These are phyloP conservation scores for Pedionomus torquatus DNA, from an alignment of 2,113 vertebrate genomes.

Conservation along the genomic window DNA sequence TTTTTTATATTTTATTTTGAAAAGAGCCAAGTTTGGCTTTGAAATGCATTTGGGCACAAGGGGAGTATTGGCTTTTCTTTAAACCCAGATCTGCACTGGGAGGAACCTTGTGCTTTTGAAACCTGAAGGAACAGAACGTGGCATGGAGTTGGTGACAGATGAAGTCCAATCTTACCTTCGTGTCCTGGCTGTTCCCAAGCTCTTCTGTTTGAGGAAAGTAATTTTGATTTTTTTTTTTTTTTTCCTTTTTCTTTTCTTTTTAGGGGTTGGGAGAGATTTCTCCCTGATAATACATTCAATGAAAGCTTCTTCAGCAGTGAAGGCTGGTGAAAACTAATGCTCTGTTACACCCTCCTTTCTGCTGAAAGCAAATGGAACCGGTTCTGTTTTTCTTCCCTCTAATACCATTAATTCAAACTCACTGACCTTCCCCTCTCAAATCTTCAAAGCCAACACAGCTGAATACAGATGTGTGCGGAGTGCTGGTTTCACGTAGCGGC, in stretches of 20 bases:
- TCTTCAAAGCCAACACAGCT: not conserved
- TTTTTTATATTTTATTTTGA: not conserved
- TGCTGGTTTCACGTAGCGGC: not conserved
- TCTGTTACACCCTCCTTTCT: not conserved
- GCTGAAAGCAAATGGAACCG: not conserved
- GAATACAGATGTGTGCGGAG: not conserved
- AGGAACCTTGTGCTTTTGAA: not conserved
- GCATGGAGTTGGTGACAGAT: not conserved
- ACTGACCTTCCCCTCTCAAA: not conserved
- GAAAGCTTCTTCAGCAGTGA: not conserved
- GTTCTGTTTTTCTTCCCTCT: not conserved
- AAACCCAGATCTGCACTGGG: rapidly evolving
- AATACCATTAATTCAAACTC: not conserved
- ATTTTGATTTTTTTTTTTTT: rapidly evolving
- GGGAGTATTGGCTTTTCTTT: not conserved
- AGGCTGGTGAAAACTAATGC: not conserved
- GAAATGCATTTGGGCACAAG: not conserved
- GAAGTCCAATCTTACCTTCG: not conserved
- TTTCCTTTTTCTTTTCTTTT: too few species aligned
- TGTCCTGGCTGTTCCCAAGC: not conserved
- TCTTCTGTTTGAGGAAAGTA: not conserved
- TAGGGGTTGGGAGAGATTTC: not conserved
- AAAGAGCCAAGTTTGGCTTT: not conserved
- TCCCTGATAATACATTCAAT: not conserved
- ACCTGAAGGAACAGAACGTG: not conserved